phyloP scores from a whole-genome alignment of 1,140 invertebrate genomes.

The Stegodyphus mimosarum region DNA sequence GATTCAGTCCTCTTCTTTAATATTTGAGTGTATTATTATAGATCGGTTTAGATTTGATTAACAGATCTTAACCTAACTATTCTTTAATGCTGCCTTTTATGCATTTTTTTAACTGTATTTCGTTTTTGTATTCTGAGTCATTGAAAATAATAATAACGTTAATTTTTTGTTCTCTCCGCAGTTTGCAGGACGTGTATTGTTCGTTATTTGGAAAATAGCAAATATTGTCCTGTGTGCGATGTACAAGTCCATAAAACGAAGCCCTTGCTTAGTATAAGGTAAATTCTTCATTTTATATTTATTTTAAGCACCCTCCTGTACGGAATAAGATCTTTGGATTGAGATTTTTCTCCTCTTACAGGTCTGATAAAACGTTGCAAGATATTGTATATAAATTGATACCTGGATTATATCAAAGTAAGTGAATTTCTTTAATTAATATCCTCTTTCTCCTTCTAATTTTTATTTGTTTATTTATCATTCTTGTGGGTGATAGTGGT shows the following conservation, averaged over 20 bases:
- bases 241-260: slow-evolving; percentile 69
- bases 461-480: too few species aligned
- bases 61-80: not conserved
- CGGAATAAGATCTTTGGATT: not conserved
- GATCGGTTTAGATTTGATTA: not conserved
- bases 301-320: not conserved
- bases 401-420: slow-evolving; percentile 70
- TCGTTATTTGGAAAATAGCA: slow-evolving; percentile 70
- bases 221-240: slow-evolving; percentile 69
- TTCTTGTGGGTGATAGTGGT: not conserved
- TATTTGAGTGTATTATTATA: not conserved
- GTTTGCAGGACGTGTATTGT: slow-evolving; percentile 71
- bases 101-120: not conserved
- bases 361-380: slow-evolving; percentile 69
- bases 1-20: not conserved
- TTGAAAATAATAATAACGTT: not conserved
- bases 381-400: slow-evolving; percentile 71
- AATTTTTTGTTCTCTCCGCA: slow-evolving; percentile 59
- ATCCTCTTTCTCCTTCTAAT: too few species aligned
- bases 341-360: not conserved
- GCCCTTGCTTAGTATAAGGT: slow-evolving; percentile 67
- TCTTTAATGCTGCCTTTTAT: not conserved
- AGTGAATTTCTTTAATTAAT: slow-evolving; percentile 44
- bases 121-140: not conserved
- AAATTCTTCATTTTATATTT: slow-evolving; percentile 27